Conservation (phyloP, 30 jellyfish, hydroid and myxozoan genomes). For the Hydractinia symbiolongicarpus region DNA sequence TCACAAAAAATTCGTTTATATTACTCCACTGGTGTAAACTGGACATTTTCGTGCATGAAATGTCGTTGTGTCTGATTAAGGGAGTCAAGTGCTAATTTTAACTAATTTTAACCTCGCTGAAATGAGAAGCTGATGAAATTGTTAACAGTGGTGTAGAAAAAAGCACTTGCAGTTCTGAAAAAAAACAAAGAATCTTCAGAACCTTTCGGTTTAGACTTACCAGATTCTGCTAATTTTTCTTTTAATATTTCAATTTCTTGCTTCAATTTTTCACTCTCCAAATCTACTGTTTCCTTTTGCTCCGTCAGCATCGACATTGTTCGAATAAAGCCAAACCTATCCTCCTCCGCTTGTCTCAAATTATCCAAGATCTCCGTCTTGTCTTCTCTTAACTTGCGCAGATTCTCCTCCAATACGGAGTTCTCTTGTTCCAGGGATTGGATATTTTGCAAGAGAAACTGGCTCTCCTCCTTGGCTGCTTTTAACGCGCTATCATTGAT, state of each 20-base stretch:
- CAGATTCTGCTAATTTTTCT: neutral
- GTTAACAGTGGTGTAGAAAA: no score
- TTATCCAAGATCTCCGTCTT: conserved; percentile 74
- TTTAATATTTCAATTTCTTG: conserved; percentile 17
- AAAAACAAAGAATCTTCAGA: neutral
- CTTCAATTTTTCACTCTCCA: conserved; percentile 5
- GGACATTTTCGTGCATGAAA: no score
- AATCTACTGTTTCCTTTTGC: conserved; percentile 41
- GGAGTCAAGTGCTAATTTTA: neutral
- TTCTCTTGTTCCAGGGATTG: conserved; percentile 90
- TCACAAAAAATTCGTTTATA: no score
- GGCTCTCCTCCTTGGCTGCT: conserved; percentile 71
- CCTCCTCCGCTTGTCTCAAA: conserved; percentile 88
- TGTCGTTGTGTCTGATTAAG: no score
- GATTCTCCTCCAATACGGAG: conserved; percentile 76
- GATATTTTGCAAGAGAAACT: conserved; percentile 64
- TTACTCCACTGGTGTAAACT: no score
- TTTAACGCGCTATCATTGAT: conserved; percentile 59
- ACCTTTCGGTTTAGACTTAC: neutral
- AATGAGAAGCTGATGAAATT: neutral
- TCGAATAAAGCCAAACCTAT: conserved; percentile 70
- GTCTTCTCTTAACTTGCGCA: conserved; percentile 70
- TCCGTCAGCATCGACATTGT: conserved; percentile 65
- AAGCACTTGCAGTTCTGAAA: neutral
- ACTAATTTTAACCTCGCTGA: conserved; percentile 19